Evolutionary conservation across 64 coral and sea anemone genomes (phyloP).

Genomic region (Montipora foliosa): DNA sequence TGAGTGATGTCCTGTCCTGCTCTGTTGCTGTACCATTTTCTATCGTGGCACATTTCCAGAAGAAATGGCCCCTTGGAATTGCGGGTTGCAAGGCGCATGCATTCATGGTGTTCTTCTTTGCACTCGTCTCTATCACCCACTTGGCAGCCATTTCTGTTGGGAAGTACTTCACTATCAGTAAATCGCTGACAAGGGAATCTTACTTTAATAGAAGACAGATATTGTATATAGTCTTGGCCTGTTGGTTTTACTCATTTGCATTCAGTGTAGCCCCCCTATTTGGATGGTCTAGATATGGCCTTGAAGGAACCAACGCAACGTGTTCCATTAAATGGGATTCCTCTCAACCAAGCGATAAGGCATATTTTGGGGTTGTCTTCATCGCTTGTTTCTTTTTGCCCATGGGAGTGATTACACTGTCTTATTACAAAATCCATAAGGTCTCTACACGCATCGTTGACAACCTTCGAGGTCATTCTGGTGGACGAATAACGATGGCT

Average conservation of each 20-base stretch:
- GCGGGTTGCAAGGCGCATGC: conserved; percentile 54
- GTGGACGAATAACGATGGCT: not conserved
- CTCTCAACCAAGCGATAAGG: not conserved
- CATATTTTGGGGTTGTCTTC: conserved; percentile 45
- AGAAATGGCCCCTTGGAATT: conserved; percentile 28
- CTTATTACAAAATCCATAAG: conserved; percentile 56
- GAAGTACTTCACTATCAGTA: conserved; percentile 67
- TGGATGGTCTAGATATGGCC: conserved; percentile 60
- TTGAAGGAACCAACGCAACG: conserved; percentile 46
- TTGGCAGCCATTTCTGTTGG: conserved; percentile 51
- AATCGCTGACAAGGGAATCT: conserved; percentile 2
- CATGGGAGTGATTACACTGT: conserved; percentile 30
- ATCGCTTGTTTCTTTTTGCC: conserved; percentile 59
- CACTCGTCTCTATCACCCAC: conserved; percentile 59
- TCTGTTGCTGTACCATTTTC: conserved; percentile 54
- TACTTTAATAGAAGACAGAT: conserved; percentile 33
- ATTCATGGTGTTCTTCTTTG: conserved; percentile 56
- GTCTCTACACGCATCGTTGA: conserved; percentile 31
- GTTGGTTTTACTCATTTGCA: conserved; percentile 47
- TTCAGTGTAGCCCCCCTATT: conserved; percentile 34
- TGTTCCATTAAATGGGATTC: conserved; percentile 59
- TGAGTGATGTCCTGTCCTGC: conserved; percentile 55
- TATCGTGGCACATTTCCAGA: conserved; percentile 5
- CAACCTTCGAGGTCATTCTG: not conserved
- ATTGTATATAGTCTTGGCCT: not conserved